A percentile compares a stretch with the other conserved stretches of the same genome.
Evolutionary conservation across 2,888 invertebrate genomes (phyloP).

Genomic region (Drosophila rubida): DNA sequence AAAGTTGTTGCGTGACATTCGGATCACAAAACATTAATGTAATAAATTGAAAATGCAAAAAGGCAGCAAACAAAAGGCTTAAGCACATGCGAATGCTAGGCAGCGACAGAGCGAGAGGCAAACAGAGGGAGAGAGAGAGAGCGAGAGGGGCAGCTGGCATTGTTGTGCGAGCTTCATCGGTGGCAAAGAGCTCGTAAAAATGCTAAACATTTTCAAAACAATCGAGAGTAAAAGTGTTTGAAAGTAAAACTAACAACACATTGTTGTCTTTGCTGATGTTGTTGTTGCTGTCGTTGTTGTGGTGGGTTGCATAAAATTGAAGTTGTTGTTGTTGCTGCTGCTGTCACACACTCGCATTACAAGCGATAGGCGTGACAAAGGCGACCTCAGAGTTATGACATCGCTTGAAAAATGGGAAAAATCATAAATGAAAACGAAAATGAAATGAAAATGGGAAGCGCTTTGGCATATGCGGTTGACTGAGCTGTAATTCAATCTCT

Average conservation of each 20-base stretch:
- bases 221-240: conserved; percentile 71
- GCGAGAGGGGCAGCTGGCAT: not conserved
- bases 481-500: conserved; percentile 41
- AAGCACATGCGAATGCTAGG: no score
- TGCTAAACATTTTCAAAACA: conserved; percentile 56
- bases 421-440: conserved; percentile 38
- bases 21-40: not conserved
- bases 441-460: conserved; percentile 52
- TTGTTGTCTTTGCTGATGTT: conserved; percentile 9
- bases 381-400: conserved; percentile 59
- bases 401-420: conserved; percentile 31
- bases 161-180: conserved; percentile 25
- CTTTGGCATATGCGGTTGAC: conserved; percentile 54
- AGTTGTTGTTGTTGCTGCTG: conserved; percentile 18
- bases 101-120: not conserved
- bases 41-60: conserved; percentile 31
- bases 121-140: not conserved
- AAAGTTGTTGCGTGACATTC: conserved; percentile 43
- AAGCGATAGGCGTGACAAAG: conserved; percentile 36
- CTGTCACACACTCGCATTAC: conserved; percentile 29
- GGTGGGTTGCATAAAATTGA: conserved; percentile 39
- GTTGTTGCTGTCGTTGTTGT: conserved; percentile 15
- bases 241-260: conserved; percentile 41
- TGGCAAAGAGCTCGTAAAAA: conserved; percentile 35
- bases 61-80: conserved; percentile 32